phyloP scores from a whole-genome alignment of 2,888 invertebrate genomes.

The Agonopterix alstromeriana region DNA sequence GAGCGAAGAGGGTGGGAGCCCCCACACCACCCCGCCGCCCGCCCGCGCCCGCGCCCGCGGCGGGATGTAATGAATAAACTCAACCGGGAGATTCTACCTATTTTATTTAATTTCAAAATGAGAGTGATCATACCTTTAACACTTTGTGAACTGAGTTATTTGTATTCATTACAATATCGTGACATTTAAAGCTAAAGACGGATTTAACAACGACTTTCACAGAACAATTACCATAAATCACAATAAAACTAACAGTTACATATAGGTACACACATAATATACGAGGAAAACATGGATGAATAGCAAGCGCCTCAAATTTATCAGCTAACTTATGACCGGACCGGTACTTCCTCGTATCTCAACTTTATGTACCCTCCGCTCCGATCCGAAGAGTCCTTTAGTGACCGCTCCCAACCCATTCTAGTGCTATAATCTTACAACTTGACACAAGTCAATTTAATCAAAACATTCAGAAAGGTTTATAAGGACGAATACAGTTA shows the following conservation, averaged over 20 bases:
- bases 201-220: too few relatives aligned
- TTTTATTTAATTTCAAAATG: conserved; percentile 68
- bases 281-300: conserved; percentile 9
- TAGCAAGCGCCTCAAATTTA: conserved; percentile 13
- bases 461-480: conserved; percentile 6
- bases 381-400: conserved; percentile 11
- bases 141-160: background rate
- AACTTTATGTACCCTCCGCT: conserved; percentile 13
- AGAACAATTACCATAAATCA: background rate
- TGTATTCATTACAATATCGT: background rate
- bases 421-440: conserved; percentile 5
- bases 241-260: conserved; percentile 6
- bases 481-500: background rate
- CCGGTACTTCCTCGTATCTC: conserved; percentile 11
- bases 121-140: conserved; percentile 41
- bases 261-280: conserved; percentile 12
- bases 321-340: conserved; percentile 14
- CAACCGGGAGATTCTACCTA: conserved; percentile 61
- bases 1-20: conserved; percentile 44
- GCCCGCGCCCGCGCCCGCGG: conserved; percentile 41
- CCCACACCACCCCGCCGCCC: conserved; percentile 21
- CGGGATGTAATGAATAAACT: conserved; percentile 75
- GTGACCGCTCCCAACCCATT: conserved; percentile 11
- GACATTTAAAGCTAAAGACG: background rate
- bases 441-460: conserved; percentile 7